phyloP scores from a whole-genome alignment of 2,797 vertebrate species.

The Megaceryle alcyon region DNA sequence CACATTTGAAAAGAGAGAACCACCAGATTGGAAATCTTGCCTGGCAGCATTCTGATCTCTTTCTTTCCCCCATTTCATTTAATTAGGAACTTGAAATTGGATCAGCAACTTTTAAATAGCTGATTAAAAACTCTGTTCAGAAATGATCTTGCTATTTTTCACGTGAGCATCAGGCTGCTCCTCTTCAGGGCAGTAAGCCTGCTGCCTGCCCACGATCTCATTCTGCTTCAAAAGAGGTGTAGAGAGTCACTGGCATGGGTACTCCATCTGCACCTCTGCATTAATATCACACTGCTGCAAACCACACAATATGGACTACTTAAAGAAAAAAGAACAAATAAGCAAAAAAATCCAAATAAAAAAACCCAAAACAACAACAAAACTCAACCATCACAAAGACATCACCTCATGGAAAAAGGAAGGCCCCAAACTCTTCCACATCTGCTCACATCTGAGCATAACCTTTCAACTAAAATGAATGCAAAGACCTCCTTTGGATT shows the following conservation, averaged over 20 bases:
- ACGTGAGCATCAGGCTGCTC: background rate
- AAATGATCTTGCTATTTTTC: background rate
- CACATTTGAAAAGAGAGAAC: background rate
- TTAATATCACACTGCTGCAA: background rate
- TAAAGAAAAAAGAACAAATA: background rate
- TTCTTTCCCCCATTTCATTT: background rate
- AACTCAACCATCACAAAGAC: background rate
- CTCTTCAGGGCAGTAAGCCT: background rate
- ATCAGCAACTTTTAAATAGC: constrained; percentile 31
- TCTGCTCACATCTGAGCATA: background rate
- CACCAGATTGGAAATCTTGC: background rate
- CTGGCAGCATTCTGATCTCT: constrained; percentile 13
- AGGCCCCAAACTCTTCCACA: background rate
- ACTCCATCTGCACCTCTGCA: background rate
- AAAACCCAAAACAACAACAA: background rate
- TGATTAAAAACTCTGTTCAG: constrained; percentile 23
- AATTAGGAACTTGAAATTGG: constrained; percentile 22
- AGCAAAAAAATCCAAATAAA: background rate
- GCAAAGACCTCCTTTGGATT: background rate
- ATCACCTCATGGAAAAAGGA: background rate
- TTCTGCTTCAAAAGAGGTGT: background rate
- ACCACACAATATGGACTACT: background rate
- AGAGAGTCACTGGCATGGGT: background rate
- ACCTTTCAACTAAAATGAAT: background rate
- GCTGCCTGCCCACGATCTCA: background rate